These are phyloP conservation scores for Pyrrhopygopsis socrates DNA, from an alignment of 2,888 invertebrate genomes.

Conservation along the genomic window DNA sequence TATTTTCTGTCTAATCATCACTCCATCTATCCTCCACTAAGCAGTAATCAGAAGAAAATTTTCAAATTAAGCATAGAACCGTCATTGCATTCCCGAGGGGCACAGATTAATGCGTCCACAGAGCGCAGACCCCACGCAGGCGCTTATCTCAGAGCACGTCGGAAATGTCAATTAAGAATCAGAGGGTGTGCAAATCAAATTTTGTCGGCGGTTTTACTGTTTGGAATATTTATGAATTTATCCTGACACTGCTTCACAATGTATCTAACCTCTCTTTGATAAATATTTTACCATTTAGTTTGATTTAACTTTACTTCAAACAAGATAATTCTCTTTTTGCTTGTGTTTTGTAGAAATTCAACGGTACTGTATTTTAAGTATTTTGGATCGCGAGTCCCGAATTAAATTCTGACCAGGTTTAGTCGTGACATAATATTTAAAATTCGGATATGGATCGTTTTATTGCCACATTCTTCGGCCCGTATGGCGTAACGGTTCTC, in stretches of 20 bases:
- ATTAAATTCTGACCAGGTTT: no score
- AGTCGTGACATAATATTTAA: no score
- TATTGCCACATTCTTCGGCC: no score
- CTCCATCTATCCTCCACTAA: no score
- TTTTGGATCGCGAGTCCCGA: no score
- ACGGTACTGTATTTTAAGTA: no score
- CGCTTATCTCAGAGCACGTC: conserved; percentile 24
- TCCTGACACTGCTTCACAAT: background rate
- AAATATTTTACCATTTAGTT: background rate
- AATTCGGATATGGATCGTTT: no score
- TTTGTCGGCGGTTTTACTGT: conserved; percentile 4
- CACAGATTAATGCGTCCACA: background rate
- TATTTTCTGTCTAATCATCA: no score
- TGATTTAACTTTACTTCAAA: background rate
- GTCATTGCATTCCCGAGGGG: background rate
- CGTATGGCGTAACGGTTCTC: no score
- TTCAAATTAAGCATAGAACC: background rate
- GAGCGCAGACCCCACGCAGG: background rate
- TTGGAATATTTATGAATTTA: conserved; percentile 15
- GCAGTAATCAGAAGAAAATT: background rate
- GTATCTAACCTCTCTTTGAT: background rate
- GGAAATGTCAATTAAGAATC: conserved; percentile 33
- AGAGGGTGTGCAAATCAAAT: conserved; percentile 12
- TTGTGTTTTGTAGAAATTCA: no score
- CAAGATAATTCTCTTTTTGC: background rate